phyloP scores from a whole-genome alignment of 2,888 invertebrate genomes.

The Tholera decimalis region DNA sequence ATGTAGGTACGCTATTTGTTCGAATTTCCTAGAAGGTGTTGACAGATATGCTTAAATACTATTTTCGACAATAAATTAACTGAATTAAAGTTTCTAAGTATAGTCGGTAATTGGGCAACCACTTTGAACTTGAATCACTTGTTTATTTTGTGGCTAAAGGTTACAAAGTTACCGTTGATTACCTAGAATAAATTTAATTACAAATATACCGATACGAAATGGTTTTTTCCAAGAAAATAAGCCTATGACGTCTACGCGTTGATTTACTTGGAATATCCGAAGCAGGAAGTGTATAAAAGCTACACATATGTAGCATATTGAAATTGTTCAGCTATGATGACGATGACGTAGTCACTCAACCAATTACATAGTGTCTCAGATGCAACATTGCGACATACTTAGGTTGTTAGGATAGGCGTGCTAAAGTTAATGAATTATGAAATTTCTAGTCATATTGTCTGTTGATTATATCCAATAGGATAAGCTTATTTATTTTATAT shows the following conservation, averaged over 20 bases:
- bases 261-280: conserved; percentile 37
- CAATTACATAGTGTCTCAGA: not conserved
- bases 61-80: too few species aligned
- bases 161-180: not conserved
- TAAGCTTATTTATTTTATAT: conserved; percentile 15
- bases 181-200: conserved; percentile 16
- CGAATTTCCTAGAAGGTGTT: too few species aligned
- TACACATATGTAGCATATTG: not conserved
- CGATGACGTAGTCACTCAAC: not conserved
- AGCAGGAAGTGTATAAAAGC: conserved; percentile 38
- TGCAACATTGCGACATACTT: too few species aligned
- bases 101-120: not conserved
- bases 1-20: too few species aligned
- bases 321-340: not conserved
- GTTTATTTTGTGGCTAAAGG: not conserved
- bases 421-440: conserved; percentile 1
- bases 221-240: conserved; percentile 35
- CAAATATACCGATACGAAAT: not conserved
- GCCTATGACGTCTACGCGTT: conserved; percentile 22
- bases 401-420: conserved; percentile 1
- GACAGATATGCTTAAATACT: too few species aligned
- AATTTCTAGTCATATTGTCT: conserved; percentile 4
- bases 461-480: conserved; percentile 4
- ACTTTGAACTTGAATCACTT: conserved; percentile 11
- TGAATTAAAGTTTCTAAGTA: conserved; percentile 1